A percentile compares a stretch with the other conserved stretches of the same genome.
Evolutionary conservation across 2,113 vertebrate species (phyloP).

Genomic region (Bathybates hornii): DNA sequence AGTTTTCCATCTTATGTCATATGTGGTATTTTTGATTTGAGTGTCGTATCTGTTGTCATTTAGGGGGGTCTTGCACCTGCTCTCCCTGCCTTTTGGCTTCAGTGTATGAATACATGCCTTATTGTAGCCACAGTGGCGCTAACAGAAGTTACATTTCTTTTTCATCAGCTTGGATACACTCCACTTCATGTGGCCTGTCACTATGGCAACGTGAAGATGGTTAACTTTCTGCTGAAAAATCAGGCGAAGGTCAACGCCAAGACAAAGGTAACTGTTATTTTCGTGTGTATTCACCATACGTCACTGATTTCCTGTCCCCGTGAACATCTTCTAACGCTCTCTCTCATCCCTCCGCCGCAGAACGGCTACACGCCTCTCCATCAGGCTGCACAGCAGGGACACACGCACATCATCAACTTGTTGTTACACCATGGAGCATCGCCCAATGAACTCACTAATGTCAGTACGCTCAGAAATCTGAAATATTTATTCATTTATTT

Average conservation of each 20-base stretch:
- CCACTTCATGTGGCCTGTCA: constrained; percentile 96
- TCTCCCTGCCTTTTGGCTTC: not conserved
- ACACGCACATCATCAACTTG: constrained; percentile 95
- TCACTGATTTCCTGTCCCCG: not conserved
- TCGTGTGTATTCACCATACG: not conserved
- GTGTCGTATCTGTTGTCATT: accelerated
- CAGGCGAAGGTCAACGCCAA: constrained; percentile 92
- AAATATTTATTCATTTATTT: not conserved
- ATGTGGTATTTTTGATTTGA: not conserved
- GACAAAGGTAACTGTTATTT: constrained; percentile 80
- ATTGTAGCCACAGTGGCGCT: not conserved
- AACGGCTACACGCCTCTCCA: constrained; percentile 95
- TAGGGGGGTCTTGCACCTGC: not conserved
- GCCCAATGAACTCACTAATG: constrained; percentile 92
- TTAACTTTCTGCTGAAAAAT: constrained; percentile 92
- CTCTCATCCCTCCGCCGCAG: constrained; percentile 56
- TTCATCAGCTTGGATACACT: constrained; percentile 87
- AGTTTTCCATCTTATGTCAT: not conserved
- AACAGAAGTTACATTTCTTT: not conserved
- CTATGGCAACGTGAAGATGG: constrained; percentile 96
- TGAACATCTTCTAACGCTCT: not conserved
- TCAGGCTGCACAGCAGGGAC: constrained; percentile 95
- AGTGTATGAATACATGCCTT: not conserved
- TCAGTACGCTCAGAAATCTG: constrained; percentile 58
- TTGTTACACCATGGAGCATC: constrained; percentile 87